Evolutionary conservation across 2,797 vertebrate genomes (phyloP), one percentile per base, ranked within the genome.

Genomic region (Lagothrix lagotricha): DNA sequence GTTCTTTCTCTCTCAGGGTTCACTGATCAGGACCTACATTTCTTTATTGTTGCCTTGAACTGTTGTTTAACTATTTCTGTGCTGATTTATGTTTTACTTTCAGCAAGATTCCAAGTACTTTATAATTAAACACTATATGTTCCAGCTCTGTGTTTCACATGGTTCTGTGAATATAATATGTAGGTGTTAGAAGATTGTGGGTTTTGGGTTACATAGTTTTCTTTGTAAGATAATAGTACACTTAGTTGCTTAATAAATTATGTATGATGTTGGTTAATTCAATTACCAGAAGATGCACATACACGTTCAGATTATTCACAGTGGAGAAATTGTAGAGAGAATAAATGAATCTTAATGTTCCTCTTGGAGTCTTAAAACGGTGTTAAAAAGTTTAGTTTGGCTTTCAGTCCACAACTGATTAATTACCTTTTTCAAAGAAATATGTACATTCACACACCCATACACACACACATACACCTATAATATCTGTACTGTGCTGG

Each of bases 221-320:
- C n/a, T 85, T 81, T 94, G 72, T 64, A 61, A 93, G 82, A 83
- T 73, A 61, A 58, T 76, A 44, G 44, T 90, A 48, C 50, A 86
- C 28, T 90, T 91, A 57, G 39, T 86, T 82, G 57, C 76, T 93
- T 76, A 46, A 93, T 72, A 80, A 81, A 58, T 77, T 97, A 73
- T 96, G 52, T 76, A 50, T 77, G 36, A 26, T 67, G 28, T 79
- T 87, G 72, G 72, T 72, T 93, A 92, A 90, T 95, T 93, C 36
- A 82, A 2, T 96, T 85, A 93, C 46, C 36, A 64, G 57, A 61
- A 92, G 52, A 76, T 76, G 67, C 20, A 57, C 58, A 30, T 57
- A 79, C 36, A 15, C 17, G 24, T 87, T 61, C 41, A 80, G 50
- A 90, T 92, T 67, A 86, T 67, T 94, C 72, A 93, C n/a, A 19